Percentiles rank a stretch among this genome's conserved stretches.
Conservation (phyloP, 1,140 invertebrate species). For the Aplysia californica region DNA sequence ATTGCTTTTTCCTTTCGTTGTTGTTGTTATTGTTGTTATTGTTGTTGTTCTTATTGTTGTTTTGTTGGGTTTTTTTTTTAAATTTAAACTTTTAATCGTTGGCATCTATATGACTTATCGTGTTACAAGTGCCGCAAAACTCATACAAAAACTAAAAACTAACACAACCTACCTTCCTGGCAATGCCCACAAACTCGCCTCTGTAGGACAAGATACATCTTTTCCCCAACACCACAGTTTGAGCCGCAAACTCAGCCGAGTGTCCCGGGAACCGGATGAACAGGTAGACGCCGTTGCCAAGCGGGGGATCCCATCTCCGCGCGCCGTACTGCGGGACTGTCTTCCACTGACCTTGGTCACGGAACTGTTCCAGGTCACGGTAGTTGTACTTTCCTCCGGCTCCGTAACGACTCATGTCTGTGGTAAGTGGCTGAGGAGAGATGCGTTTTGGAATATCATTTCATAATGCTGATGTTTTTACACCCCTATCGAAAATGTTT, state of each 20-base stretch:
- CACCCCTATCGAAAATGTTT: no score
- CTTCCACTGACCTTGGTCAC: not conserved
- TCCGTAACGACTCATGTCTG: not conserved
- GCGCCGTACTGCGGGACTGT: not conserved
- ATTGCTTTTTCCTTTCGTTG: no score
- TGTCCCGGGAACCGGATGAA: constrained; percentile 28
- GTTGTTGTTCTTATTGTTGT: not conserved
- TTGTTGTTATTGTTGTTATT: not conserved
- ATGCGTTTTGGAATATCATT: no score
- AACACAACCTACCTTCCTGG: constrained; percentile 3
- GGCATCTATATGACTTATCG: not conserved
- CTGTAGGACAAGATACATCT: constrained; percentile 15
- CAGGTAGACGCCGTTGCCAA: constrained; percentile 29
- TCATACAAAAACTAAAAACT: not conserved
- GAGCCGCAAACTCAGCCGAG: constrained; percentile 20
- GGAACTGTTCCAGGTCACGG: not conserved
- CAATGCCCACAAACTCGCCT: constrained; percentile 24
- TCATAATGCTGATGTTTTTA: no score
- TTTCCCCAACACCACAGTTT: constrained; percentile 30
- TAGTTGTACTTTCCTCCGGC: not conserved
- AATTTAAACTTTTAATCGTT: not conserved
- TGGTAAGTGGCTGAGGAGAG: no score
- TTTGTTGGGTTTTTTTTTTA: not conserved
- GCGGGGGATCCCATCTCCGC: constrained; percentile 13
- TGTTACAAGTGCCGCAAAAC: no score